These are phyloP conservation scores for Erythrocercus mccallii DNA, from an alignment of 2,113 vertebrate genomes.

Conservation along the genomic window DNA sequence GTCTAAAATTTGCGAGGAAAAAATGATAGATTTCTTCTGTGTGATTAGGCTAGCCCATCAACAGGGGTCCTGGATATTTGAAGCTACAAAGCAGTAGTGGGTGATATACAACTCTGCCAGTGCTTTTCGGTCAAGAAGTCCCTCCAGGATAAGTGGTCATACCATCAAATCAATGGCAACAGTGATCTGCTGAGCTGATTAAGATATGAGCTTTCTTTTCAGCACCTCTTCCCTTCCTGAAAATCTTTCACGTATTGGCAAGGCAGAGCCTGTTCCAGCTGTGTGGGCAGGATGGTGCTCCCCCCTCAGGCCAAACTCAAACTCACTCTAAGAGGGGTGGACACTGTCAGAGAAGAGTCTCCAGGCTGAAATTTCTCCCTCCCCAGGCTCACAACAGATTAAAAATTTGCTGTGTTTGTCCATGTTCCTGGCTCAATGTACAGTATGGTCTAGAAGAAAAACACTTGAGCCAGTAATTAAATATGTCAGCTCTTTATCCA, in stretches of 20 bases:
- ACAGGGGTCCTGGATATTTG: neutral
- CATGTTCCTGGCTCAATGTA: neutral
- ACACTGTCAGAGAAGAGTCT: neutral
- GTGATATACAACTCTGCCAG: neutral
- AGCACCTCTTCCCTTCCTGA: neutral
- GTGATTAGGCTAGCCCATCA: neutral
- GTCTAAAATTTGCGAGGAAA: neutral
- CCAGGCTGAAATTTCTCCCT: neutral
- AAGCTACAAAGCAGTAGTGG: neutral
- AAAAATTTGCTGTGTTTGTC: neutral
- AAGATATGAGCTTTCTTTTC: neutral
- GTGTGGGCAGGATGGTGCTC: neutral
- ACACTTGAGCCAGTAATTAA: constrained; percentile 74
- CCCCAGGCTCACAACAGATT: neutral
- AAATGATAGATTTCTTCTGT: neutral
- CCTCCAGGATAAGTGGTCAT: neutral
- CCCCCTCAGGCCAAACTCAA: neutral
- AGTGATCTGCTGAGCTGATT: neutral
- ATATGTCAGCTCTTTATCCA: constrained; percentile 78
- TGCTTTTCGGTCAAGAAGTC: neutral
- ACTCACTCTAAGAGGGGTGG: neutral
- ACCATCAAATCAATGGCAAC: neutral
- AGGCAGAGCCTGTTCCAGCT: neutral
- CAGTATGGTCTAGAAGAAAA: constrained; percentile 56
- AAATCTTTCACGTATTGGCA: neutral